These are phyloP conservation scores for Cantharis nigra DNA, from an alignment of 2,888 invertebrate species.

Conservation along the genomic window DNA sequence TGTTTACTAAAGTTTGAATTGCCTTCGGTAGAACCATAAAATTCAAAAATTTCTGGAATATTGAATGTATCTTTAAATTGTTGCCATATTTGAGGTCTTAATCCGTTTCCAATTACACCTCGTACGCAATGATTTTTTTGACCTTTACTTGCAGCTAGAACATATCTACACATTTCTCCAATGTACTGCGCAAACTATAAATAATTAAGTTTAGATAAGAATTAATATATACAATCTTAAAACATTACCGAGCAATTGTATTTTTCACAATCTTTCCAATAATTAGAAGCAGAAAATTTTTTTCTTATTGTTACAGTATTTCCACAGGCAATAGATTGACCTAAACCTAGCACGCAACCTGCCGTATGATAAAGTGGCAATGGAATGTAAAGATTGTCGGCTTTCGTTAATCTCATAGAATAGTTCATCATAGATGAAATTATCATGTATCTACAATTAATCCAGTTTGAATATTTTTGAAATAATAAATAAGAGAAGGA, in stretches of 20 bases:
- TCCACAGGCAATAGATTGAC: conserved; percentile 77
- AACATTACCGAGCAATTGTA: conserved; percentile 81
- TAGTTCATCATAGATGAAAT: neutral
- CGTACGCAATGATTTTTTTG: conserved; percentile 74
- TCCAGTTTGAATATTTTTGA: neutral
- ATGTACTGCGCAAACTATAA: conserved; percentile 82
- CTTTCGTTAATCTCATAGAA: conserved; percentile 33
- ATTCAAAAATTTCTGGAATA: conserved; percentile 73
- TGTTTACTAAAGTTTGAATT: conserved; percentile 68
- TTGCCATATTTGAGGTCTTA: conserved; percentile 92
- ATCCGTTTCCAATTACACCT: conserved; percentile 92
- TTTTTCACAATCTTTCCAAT: conserved; percentile 91
- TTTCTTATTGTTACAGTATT: conserved; percentile 78
- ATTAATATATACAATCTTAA: neutral
- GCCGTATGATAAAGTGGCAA: conserved; percentile 95
- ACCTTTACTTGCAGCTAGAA: conserved; percentile 68
- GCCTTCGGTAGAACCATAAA: conserved; percentile 97
- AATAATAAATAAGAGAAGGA: neutral
- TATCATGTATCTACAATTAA: conserved; percentile 2
- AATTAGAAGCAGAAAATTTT: conserved; percentile 93
- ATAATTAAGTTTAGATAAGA: no score
- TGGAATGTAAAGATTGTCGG: conserved; percentile 86
- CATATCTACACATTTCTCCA: conserved; percentile 87
- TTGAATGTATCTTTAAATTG: conserved; percentile 78
- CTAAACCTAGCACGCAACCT: conserved; percentile 85